Evolutionary conservation across 2,113 vertebrate species (phyloP).

Genomic region (Colinus virginianus): DNA sequence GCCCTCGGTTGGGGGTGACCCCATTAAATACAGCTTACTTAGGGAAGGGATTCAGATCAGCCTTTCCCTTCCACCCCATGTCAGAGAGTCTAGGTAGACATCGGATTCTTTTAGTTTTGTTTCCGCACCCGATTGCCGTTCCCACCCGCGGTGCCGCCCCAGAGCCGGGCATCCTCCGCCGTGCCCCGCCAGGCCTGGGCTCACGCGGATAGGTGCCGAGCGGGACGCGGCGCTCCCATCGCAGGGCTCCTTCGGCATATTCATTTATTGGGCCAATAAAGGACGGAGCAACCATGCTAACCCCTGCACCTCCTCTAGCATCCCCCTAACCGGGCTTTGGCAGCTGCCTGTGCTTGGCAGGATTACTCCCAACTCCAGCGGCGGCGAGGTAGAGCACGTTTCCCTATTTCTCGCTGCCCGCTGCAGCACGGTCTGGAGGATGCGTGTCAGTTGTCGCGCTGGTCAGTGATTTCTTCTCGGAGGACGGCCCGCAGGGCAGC

Average conservation of each 20-base stretch:
- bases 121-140: rapidly evolving
- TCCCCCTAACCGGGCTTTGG: background rate
- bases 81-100: background rate
- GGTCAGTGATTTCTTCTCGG: background rate
- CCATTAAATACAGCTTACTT: background rate
- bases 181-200: too few relatives aligned
- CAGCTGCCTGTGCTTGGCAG: background rate
- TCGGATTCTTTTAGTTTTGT: background rate
- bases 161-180: rapidly evolving
- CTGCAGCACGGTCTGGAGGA: background rate
- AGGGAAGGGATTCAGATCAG: background rate
- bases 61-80: background rate
- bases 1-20: background rate
- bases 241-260: background rate
- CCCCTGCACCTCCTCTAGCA: rapidly evolving
- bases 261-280: background rate
- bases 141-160: background rate
- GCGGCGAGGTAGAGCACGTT: background rate
- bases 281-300: background rate
- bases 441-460: background rate
- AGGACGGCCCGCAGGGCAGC: background rate
- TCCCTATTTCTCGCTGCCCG: background rate
- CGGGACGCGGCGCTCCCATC: background rate
- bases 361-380: background rate
- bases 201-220: too few relatives aligned